phyloP scores from a whole-genome alignment of 2,888 invertebrate species.

The Brachycybe producta region DNA sequence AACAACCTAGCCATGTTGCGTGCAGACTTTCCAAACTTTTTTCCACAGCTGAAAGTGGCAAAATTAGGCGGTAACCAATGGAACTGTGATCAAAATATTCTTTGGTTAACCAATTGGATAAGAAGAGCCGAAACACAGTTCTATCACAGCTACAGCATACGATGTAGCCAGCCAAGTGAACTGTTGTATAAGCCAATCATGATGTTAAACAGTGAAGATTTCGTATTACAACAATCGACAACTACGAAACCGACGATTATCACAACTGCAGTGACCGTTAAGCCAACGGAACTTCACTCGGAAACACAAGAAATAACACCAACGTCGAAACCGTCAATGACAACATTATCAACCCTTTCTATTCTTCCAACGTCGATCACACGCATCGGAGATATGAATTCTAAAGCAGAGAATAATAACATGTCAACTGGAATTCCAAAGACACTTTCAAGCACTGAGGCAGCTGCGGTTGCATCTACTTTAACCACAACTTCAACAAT shows the following conservation, averaged over 20 bases:
- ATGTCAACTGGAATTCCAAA: no score
- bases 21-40: constrained; percentile 51
- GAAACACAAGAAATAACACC: constrained; percentile 1
- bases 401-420: no score
- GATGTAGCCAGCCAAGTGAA: constrained; percentile 33
- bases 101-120: constrained; percentile 46
- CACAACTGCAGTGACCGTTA: not conserved
- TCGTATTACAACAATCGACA: constrained; percentile 6
- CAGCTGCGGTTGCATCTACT: no score
- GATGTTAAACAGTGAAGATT: constrained; percentile 22
- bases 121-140: constrained; percentile 38
- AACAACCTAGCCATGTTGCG: constrained; percentile 50
- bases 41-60: constrained; percentile 53
- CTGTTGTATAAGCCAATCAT: constrained; percentile 28
- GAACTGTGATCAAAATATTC: constrained; percentile 43
- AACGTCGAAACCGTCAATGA: not conserved
- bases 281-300: not conserved
- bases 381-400: no score
- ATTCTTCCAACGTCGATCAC: not conserved
- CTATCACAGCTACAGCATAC: constrained; percentile 30
- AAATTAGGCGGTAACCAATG: constrained; percentile 56
- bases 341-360: not conserved
- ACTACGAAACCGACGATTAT: not conserved
- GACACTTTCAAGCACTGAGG: no score
- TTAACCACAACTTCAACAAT: no score